These are phyloP conservation scores for Rhagoletis pomonella DNA, from an alignment of 1,140 invertebrate species.

Conservation along the genomic window DNA sequence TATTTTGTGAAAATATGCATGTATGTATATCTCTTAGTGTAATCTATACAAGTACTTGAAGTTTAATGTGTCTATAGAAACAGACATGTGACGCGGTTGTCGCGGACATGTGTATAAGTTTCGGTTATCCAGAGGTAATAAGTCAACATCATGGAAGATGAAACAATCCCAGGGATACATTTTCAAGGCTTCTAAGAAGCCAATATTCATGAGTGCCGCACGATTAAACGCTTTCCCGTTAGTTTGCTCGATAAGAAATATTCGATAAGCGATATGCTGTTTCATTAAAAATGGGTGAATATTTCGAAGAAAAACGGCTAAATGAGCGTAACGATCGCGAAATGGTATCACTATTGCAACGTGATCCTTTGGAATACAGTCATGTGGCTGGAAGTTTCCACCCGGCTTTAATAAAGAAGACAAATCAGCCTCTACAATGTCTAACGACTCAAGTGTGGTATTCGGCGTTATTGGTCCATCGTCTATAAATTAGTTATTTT, in stretches of 20 bases:
- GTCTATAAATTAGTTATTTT: constrained; percentile 57
- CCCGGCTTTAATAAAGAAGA: constrained; percentile 79
- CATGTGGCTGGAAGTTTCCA: constrained; percentile 84
- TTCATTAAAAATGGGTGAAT: constrained; percentile 93
- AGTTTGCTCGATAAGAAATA: constrained; percentile 96
- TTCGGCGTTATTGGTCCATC: constrained; percentile 74
- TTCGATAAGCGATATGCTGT: constrained; percentile 94
- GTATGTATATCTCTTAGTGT: background rate
- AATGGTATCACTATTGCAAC: constrained; percentile 92
- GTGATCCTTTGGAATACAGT: constrained; percentile 84
- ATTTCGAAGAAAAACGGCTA: constrained; percentile 88
- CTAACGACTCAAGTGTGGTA: constrained; percentile 73
- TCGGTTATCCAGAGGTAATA: constrained; percentile 92
- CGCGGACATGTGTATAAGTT: constrained; percentile 94
- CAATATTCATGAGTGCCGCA: constrained; percentile 96
- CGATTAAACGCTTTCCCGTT: constrained; percentile 88
- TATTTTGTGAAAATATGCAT: background rate
- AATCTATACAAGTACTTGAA: constrained; percentile 80
- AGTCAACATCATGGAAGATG: constrained; percentile 96
- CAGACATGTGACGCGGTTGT: constrained; percentile 95
- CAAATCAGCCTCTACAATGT: constrained; percentile 73
- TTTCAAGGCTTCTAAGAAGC: constrained; percentile 89
- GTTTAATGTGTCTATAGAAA: constrained; percentile 91
- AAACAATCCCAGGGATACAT: constrained; percentile 89
- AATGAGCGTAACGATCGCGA: constrained; percentile 88